A percentile compares a stretch with the other conserved stretches of the same genome.
Evolutionary conservation across 2,113 vertebrate genomes (phyloP).

Genomic region (Dasypus novemcinctus): DNA sequence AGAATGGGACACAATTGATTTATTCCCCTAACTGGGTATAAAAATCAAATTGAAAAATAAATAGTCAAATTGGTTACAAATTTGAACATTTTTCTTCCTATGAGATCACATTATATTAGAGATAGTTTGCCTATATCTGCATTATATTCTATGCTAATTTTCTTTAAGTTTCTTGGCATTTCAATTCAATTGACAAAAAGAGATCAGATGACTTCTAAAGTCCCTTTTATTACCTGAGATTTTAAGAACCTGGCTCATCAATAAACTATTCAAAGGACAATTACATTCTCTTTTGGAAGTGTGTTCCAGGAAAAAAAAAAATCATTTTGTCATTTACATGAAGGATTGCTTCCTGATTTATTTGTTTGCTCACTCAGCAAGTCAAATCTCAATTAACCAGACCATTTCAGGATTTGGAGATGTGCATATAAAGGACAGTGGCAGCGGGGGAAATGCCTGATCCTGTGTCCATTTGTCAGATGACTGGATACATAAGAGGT

Average conservation of each 20-base stretch:
- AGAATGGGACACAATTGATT: neutral
- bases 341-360: neutral
- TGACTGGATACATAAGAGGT: neutral
- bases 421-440: neutral
- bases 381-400: neutral
- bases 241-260: constrained; percentile 11
- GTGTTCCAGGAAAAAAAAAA: neutral
- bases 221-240: neutral
- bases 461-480: neutral
- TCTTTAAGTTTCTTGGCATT: neutral
- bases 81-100: neutral
- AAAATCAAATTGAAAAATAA: neutral
- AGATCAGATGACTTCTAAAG: neutral
- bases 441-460: neutral
- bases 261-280: neutral
- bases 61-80: neutral
- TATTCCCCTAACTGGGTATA: neutral
- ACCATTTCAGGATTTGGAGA: neutral
- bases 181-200: neutral
- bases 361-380: neutral
- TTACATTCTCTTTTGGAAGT: neutral
- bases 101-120: neutral
- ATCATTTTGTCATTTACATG: neutral
- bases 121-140: neutral
- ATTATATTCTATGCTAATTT: neutral